A percentile compares a stretch with the other conserved stretches of the same genome.
Evolutionary conservation across 53 echinoderm and acorn worm species (phyloP).

Genomic region (Zoroaster sp.): DNA sequence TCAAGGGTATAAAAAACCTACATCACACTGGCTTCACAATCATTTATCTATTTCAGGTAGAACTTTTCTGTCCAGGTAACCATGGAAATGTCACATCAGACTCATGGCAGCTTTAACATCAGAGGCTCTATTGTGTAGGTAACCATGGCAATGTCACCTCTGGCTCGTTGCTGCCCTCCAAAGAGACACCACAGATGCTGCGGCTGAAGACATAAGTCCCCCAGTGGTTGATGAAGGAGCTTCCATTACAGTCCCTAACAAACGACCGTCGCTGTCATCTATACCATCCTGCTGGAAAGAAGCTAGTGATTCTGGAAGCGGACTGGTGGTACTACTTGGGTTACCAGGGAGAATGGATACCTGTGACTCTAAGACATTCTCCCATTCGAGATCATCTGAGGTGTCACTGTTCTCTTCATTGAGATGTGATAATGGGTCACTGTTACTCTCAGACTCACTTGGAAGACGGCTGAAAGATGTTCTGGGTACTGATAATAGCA

Average conservation of each 20-base stretch:
- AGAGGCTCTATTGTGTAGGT: neutral
- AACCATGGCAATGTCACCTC: constrained; percentile 21
- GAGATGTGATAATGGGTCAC: constrained; percentile 54
- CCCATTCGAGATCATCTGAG: constrained; percentile 87
- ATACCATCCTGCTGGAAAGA: constrained; percentile 60
- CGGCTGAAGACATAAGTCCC: constrained; percentile 94
- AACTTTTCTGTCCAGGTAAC: too few species aligned
- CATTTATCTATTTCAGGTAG: too few species aligned
- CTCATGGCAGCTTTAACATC: neutral
- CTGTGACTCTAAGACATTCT: constrained; percentile 74
- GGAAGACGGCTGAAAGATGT: constrained; percentile 69
- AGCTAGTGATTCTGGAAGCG: constrained; percentile 34
- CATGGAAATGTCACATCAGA: neutral
- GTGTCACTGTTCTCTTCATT: constrained; percentile 59
- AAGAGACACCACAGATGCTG: constrained; percentile 88
- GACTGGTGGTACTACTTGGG: constrained; percentile 45
- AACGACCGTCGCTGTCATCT: neutral
- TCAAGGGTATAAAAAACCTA: too few species aligned
- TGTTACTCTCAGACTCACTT: constrained; percentile 74
- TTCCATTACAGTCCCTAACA: neutral
- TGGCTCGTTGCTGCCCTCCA: constrained; percentile 96
- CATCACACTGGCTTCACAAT: too few species aligned
- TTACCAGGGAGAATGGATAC: constrained; percentile 56
- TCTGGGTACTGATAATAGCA: constrained; percentile 63
- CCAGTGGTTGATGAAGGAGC: constrained; percentile 50